Base-by-base conservation (phyloP, 2,113 vertebrate genomes). In the Menura novaehollandiae region DNA sequence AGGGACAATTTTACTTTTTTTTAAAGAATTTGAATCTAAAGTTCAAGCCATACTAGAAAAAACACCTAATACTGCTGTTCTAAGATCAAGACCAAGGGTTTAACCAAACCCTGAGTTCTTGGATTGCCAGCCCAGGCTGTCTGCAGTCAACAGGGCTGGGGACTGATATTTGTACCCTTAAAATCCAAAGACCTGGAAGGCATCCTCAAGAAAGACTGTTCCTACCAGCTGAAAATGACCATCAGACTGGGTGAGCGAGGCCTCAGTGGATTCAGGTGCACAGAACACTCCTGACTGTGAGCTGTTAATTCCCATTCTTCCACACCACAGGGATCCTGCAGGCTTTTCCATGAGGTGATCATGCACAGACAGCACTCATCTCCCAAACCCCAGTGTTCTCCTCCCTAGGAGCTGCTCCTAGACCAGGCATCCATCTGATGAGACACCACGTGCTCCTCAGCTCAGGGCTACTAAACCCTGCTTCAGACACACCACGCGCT, bases 171-270 rank as follows among this genome's bases (percentile, higher is more conserved):
- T 5, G 2, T 14, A 41, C 18, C 33, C 67, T 63, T 46, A 33
- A 47, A 68, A 71, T 9, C 19, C 39, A 20, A 56, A 77, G 41
- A 33, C 22, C 46, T 5, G 2, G 35, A 75, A 23, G 18, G 8
- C 5, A 46, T 30, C n/a, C 72, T 37, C 15, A 19, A 63, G 10
- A 44, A 56, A 26, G 21, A 26, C 19, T 43, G 43, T 1, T 79
- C 26, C 53, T 44, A 15, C 37, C 77, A 76, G 32, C 39, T 18
- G 58, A 21, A 72, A 72, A 27, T 2, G 47, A 33, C 78, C 39
- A 49, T 17, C 37, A 58, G 43, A 8, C 15, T 2, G 28, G 20
- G 5, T 9, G n/a, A 84, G 37, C 0, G 0, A 8, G 46, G 56
- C 30, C 30, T 52, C 43, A 8, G 28, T 2, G 24, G n/a, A 16